Base-by-base conservation (phyloP, 2,888 invertebrate genomes). In the Arrhopalites spinosus region DNA sequence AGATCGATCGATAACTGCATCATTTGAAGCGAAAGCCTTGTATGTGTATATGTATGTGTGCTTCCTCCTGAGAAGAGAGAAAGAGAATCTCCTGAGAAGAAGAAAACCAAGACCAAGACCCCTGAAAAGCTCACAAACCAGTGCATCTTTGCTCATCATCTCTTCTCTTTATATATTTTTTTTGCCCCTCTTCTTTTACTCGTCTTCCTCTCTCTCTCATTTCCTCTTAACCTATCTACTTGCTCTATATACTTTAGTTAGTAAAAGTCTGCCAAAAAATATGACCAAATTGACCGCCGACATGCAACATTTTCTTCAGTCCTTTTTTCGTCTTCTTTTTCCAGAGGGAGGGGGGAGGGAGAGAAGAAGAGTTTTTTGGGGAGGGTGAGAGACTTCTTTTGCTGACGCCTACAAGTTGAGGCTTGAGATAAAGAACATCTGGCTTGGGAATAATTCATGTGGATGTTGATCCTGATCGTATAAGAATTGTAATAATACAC, bases 1-100 rank as follows among this genome's bases (percentile, higher is more conserved):
- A 70, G 70, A 71, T 71, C 59, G 71, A 71, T 71, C 71, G 61
- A 71, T 71, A 71, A 71, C 71, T 71, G 71, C 71, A 71, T 71
- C 71, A 71, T 71, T 71, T 71, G 71, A 59, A 71, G 59, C 71
- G 71, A 56, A 70, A 71, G 71, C 71, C 59, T 71, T 8, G 59
- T 11, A 36, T n/a, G n/a, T n/a, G n/a, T n/a, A n/a, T n/a, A n/a
- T n/a, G n/a, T n/a, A 36, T 36, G 36, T 36, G 36, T 66, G 66
- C 17, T 66, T 43, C 66, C 45, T 36, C 66, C 45, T 45, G 45
- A 27, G 45, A 64, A 36, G 64, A 64, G 20, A 59, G 11, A 20
- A 23, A 25, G 59, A 59, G 59, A 59, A 20, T 59, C 53, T 59
- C 59, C 64, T 30, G 15, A 30, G 20, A 17, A 29, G 17, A 30